Evolutionary conservation across 2,888 invertebrate species (phyloP).

Genomic region (Papilio gigon): DNA sequence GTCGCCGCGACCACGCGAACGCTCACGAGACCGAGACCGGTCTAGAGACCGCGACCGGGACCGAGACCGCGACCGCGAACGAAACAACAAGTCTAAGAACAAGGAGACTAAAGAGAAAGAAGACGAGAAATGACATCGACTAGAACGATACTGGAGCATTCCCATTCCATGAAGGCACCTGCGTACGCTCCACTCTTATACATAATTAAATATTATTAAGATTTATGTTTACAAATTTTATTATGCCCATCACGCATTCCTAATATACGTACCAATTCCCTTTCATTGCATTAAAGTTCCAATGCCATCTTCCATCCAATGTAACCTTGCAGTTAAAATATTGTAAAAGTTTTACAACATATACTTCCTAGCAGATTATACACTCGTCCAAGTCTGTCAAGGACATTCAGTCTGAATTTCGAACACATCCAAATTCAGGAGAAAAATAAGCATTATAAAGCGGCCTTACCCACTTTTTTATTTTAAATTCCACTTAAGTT

Average conservation of each 20-base stretch:
- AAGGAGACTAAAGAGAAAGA: slow-evolving; percentile 86
- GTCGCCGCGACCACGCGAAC: slow-evolving; percentile 82
- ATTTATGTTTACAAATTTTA: slow-evolving; percentile 4
- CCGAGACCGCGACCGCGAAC: slow-evolving; percentile 64
- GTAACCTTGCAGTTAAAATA: too few species aligned
- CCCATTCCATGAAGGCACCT: not conserved
- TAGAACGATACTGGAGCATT: slow-evolving; percentile 5
- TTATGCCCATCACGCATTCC: not conserved
- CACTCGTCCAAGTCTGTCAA: too few species aligned
- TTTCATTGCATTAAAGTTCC: too few species aligned
- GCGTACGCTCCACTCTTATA: slow-evolving; percentile 22
- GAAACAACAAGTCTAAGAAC: slow-evolving; percentile 82
- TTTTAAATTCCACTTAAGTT: too few species aligned
- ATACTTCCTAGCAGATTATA: too few species aligned
- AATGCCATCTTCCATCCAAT: too few species aligned
- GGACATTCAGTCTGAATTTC: too few species aligned
- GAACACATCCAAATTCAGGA: too few species aligned
- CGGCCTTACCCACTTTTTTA: too few species aligned
- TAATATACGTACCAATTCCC: not conserved
- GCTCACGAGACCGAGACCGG: slow-evolving; percentile 64
- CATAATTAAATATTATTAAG: slow-evolving; percentile 31
- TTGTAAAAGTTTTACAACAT: too few species aligned
- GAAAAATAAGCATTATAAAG: too few species aligned
- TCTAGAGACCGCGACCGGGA: slow-evolving; percentile 74
- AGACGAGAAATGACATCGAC: slow-evolving; percentile 82